Conservation (phyloP, 2,888 invertebrate genomes). For the Rhagonycha fulva region DNA sequence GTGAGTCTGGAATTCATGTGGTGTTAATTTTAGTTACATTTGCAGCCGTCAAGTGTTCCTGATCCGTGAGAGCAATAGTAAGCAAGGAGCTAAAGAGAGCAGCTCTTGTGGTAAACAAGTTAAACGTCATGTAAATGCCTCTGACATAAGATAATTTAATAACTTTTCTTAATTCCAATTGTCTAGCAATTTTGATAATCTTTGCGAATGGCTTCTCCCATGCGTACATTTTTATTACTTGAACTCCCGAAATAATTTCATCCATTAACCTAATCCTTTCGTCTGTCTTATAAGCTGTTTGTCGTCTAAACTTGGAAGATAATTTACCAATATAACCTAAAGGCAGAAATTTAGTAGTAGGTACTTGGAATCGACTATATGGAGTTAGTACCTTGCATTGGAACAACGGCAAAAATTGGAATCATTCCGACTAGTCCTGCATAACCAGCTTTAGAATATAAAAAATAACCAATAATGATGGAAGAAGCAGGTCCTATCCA, state of each 20-base stretch:
- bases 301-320: constrained; percentile 68
- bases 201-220: constrained; percentile 75
- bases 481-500: constrained; percentile 79
- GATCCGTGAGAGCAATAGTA: constrained; percentile 67
- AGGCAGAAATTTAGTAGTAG: neutral
- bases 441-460: constrained; percentile 75
- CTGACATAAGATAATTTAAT: constrained; percentile 66
- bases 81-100: constrained; percentile 77
- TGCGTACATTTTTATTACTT: constrained; percentile 79
- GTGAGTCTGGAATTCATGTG: neutral
- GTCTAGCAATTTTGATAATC: constrained; percentile 62
- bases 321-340: constrained; percentile 67
- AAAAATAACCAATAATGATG: constrained; percentile 74
- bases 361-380: neutral
- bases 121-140: constrained; percentile 72
- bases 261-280: constrained; percentile 91
- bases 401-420: constrained; percentile 77
- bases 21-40: constrained; percentile 58
- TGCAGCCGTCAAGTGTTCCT: constrained; percentile 69
- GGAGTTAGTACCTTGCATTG: constrained; percentile 71
- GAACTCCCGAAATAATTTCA: constrained; percentile 91
- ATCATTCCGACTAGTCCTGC: constrained; percentile 78
- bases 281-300: constrained; percentile 85
- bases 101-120: constrained; percentile 79
- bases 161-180: constrained; percentile 61